A percentile compares a stretch with the other conserved stretches of the same genome.
Evolutionary conservation across 1,140 invertebrate species (phyloP).

Genomic region (Tetragonula clypearis): DNA sequence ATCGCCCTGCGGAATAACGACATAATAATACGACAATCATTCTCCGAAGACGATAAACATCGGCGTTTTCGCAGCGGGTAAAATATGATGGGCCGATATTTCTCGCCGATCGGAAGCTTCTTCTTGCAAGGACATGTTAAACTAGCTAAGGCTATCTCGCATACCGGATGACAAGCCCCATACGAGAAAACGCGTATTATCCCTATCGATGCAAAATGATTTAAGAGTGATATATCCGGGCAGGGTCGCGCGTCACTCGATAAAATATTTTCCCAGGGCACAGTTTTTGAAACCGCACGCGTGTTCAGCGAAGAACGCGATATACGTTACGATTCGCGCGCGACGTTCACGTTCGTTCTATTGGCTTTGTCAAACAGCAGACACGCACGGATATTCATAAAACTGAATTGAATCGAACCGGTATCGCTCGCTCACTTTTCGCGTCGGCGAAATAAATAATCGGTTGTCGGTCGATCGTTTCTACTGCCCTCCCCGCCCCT

Average conservation of each 20-base stretch:
- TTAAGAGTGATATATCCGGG: conserved; percentile 16
- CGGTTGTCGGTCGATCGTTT: background rate
- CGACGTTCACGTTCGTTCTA: background rate
- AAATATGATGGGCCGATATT: conserved; percentile 14
- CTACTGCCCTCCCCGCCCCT: too few relatives aligned
- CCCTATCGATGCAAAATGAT: conserved; percentile 12
- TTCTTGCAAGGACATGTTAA: background rate
- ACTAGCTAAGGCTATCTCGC: conserved; percentile 5
- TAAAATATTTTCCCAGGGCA: conserved; percentile 30
- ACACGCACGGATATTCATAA: conserved; percentile 27
- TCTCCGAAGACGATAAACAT: background rate
- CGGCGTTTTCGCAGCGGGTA: background rate
- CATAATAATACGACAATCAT: too few relatives aligned
- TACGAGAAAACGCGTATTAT: conserved; percentile 26
- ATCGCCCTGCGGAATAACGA: background rate
- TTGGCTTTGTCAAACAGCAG: conserved; percentile 32
- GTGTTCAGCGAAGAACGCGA: conserved; percentile 8
- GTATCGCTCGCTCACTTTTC: background rate
- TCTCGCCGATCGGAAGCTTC: conserved; percentile 6
- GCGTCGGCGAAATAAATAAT: conserved; percentile 10
- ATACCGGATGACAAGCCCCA: background rate
- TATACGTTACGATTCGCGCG: conserved; percentile 23
- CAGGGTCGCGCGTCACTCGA: background rate
- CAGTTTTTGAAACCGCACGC: conserved; percentile 17
- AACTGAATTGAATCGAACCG: conserved; percentile 7